Base-by-base conservation (phyloP, 2,888 invertebrate species). In the Mechanitis messenoides region DNA sequence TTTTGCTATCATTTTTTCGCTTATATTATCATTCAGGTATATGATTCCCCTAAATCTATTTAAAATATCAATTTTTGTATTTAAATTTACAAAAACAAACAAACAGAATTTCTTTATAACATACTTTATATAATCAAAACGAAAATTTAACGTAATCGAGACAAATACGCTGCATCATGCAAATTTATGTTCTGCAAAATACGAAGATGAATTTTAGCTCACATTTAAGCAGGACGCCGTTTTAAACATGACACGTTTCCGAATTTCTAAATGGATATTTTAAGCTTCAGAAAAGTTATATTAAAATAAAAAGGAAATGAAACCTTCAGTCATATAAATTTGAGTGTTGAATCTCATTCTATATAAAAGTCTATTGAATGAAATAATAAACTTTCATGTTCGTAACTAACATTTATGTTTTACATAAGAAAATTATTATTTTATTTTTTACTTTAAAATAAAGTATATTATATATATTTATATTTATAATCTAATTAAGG, bases 221-320 rank as follows among this genome's bases (percentile, higher is more conserved):
- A 62, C 31, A 50, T 50, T 50, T 47, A 50, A 31, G 31, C 50
- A 50, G 50, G 47, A 28, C 47, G n/a, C 55, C 63, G 57, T 60
- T 67, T 61, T 63, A 63, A 68, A 66, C 59, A 54, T 65, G 69
- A 70, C 66, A 64, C 69, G 64, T 65, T 68, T 66, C 65, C 64
- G 64, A 66, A 68, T 66, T 60, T 62, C 61, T 63, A 68, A 66
- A 62, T 61, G 62, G 60, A 59, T 61, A 66, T 62, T 68, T 61
- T 61, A 58, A 66, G 61, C 56, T 62, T 55, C 53, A 55, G 47
- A 20, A 50, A 6, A 61, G 46, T 46, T 53, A 68, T 66, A 68
- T 66, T 66, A 66, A 66, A 68, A 66, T 64, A 61, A 64, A 66
- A 55, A 64, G 64, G 66, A 68, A 66, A 68, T 68, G 66, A 66